These are phyloP conservation scores for Diploptera punctata DNA, from an alignment of 2,888 invertebrate species.

Conservation along the genomic window DNA sequence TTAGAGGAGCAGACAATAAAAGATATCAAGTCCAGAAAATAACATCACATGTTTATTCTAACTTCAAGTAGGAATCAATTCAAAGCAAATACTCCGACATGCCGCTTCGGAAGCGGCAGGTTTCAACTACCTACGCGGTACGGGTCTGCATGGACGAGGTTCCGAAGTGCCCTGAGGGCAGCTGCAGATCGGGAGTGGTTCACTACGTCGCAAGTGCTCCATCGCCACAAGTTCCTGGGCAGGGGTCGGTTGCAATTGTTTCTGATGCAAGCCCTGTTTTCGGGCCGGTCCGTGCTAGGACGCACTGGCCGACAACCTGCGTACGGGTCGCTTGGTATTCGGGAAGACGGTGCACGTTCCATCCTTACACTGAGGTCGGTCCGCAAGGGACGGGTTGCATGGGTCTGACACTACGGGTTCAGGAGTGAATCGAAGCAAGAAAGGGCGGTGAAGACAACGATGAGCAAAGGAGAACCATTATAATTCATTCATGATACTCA, in stretches of 20 bases:
- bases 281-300: slow-evolving; percentile 73
- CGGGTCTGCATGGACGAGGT: slow-evolving; percentile 69
- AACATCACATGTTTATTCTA: neutral
- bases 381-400: slow-evolving; percentile 73
- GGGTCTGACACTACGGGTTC: slow-evolving; percentile 59
- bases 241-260: slow-evolving; percentile 74
- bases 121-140: slow-evolving; percentile 53
- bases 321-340: slow-evolving; percentile 56
- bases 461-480: neutral
- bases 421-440: slow-evolving; percentile 30
- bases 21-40: too few species aligned
- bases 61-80: neutral
- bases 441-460: slow-evolving; percentile 55
- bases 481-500: too few species aligned
- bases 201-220: slow-evolving; percentile 75
- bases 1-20: too few species aligned
- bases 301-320: slow-evolving; percentile 69
- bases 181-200: slow-evolving; percentile 80
- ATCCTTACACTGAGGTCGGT: slow-evolving; percentile 65
- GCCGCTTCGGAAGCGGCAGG: slow-evolving; percentile 48
- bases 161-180: slow-evolving; percentile 73
- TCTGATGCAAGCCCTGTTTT: slow-evolving; percentile 72
- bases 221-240: slow-evolving; percentile 77
- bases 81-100: too few species aligned
- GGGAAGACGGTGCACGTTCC: slow-evolving; percentile 60